phyloP scores from a whole-genome alignment of 2,113 vertebrate genomes.

The Semicossyphus pulcher region DNA sequence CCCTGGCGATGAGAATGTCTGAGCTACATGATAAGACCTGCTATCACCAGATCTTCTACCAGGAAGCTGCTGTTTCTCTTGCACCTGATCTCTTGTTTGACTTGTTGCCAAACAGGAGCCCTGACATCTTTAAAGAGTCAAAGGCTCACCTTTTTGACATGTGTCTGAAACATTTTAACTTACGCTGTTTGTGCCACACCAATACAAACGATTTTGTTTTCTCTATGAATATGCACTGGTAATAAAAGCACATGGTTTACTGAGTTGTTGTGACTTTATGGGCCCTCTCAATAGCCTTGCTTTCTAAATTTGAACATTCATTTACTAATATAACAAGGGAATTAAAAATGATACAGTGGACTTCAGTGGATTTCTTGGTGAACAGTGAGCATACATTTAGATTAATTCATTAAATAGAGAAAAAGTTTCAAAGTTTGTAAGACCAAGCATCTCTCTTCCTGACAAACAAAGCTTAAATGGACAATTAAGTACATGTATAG shows the following conservation, averaged over 20 bases:
- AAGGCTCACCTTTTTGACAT: slow-evolving; percentile 42
- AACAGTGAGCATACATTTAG: too few relatives aligned
- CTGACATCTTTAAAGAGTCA: slow-evolving; percentile 25
- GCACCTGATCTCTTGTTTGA: slow-evolving; percentile 47
- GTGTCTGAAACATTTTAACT: slow-evolving; percentile 54
- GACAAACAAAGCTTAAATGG: too few relatives aligned
- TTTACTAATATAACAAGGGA: too few relatives aligned
- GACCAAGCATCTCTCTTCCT: too few relatives aligned
- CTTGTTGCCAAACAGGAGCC: slow-evolving; percentile 63
- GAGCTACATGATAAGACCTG: not conserved
- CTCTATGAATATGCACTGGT: slow-evolving; percentile 84
- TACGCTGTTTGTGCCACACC: slow-evolving; percentile 49
- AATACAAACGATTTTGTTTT: slow-evolving; percentile 61
- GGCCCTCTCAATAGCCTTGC: too few relatives aligned
- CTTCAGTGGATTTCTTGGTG: too few relatives aligned
- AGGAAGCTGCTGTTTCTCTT: slow-evolving; percentile 33
- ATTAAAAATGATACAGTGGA: too few relatives aligned
- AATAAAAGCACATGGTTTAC: slow-evolving; percentile 88
- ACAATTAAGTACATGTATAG: too few relatives aligned
- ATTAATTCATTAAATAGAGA: too few relatives aligned
- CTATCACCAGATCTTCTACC: not conserved
- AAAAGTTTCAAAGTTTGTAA: too few relatives aligned
- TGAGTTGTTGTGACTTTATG: slow-evolving; percentile 17
- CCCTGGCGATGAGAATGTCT: not conserved
- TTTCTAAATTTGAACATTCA: too few relatives aligned